Conservation (phyloP, 2,797 vertebrate genomes). For the Dicrostonyx torquatus region DNA sequence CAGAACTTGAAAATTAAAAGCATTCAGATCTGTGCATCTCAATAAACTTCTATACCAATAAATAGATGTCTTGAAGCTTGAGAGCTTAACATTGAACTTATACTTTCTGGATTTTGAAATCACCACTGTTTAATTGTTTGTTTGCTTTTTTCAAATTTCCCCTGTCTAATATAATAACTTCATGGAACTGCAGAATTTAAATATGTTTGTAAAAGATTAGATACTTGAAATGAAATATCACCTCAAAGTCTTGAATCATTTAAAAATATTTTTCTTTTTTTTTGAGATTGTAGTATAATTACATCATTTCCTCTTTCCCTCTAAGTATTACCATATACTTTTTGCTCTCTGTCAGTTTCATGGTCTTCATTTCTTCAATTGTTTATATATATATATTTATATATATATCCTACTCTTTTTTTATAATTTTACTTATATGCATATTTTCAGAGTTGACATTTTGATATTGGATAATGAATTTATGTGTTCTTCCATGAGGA, state of each 20-base stretch:
- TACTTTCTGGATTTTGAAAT: neutral
- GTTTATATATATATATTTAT: neutral
- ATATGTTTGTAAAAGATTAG: neutral
- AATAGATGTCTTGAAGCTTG: neutral
- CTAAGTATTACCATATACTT: neutral
- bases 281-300: neutral
- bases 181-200: neutral
- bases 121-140: neutral
- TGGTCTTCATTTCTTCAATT: neutral
- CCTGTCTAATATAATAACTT: neutral
- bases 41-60: neutral
- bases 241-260: neutral
- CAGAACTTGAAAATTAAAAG: neutral
- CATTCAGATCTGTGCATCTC: neutral
- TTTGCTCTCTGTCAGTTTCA: neutral
- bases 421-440: neutral
- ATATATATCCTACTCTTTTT: neutral
- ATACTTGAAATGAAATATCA: neutral
- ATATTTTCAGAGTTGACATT: neutral
- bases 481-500: neutral
- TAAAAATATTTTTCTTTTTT: neutral
- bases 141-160: neutral
- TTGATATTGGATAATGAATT: neutral
- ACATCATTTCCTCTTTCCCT: neutral
- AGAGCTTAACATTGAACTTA: neutral